Evolutionary conservation across 2,113 vertebrate genomes (phyloP).

Genomic region (Notothenia coriiceps): DNA sequence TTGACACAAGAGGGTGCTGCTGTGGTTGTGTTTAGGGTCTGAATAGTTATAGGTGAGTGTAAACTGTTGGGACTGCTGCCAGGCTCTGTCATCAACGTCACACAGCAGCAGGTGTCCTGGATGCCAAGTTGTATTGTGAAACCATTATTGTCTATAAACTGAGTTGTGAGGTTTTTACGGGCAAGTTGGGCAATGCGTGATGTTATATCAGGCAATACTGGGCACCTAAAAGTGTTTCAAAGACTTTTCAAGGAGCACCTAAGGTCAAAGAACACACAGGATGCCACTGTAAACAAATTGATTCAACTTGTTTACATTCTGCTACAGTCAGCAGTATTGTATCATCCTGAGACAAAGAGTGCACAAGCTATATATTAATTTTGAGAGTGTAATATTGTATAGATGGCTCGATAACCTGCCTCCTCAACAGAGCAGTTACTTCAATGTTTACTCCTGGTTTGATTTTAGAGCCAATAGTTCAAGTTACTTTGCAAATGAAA

Average conservation of each 20-base stretch:
- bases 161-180: conserved; percentile 8
- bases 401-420: neutral
- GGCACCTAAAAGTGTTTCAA: no score
- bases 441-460: neutral
- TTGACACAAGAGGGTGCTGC: conserved; percentile 42
- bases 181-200: neutral
- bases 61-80: conserved; percentile 18
- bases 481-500: neutral
- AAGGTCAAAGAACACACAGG: neutral
- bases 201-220: neutral
- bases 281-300: neutral
- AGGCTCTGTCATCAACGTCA: conserved; percentile 22
- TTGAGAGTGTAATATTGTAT: neutral
- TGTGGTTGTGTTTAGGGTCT: conserved; percentile 25
- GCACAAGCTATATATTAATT: neutral
- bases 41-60: conserved; percentile 13
- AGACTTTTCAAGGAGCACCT: neutral
- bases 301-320: neutral
- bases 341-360: neutral
- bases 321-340: neutral
- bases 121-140: conserved; percentile 14
- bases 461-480: neutral
- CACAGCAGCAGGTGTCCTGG: conserved; percentile 3
- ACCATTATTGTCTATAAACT: neutral
- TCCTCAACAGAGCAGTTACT: neutral